Percentiles rank a stretch among this genome's conserved stretches.
Evolutionary conservation across 2,888 invertebrate genomes (phyloP).

Genomic region (Hipparchia semele): DNA sequence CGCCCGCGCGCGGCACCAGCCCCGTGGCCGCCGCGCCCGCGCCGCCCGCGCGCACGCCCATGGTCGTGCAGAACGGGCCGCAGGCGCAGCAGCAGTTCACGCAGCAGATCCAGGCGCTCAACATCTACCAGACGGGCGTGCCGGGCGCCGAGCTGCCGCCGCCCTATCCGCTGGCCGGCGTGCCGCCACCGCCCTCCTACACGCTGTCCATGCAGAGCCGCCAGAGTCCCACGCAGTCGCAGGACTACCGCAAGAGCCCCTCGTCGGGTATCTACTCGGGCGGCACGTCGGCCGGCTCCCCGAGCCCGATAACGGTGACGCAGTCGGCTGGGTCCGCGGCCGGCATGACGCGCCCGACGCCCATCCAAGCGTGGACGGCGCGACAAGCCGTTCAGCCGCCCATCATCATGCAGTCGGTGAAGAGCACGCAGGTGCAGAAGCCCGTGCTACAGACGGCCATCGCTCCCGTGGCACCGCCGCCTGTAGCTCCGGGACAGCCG

Average conservation of each 20-base stretch:
- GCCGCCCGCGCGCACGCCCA: conserved; percentile 86
- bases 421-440: conserved; percentile 97
- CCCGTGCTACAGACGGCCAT: conserved; percentile 97
- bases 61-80: conserved; percentile 92
- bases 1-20: conserved; percentile 87
- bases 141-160: conserved; percentile 86
- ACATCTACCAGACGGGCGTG: conserved; percentile 86
- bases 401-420: conserved; percentile 98
- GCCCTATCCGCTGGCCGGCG: conserved; percentile 85
- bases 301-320: conserved; percentile 90
- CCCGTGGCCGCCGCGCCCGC: conserved; percentile 86
- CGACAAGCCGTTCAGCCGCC: conserved; percentile 95
- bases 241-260: conserved; percentile 92
- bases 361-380: conserved; percentile 92
- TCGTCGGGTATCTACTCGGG: conserved; percentile 94
- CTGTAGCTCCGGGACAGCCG: conserved; percentile 79
- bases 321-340: conserved; percentile 84
- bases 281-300: conserved; percentile 91
- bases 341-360: conserved; percentile 90
- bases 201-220: conserved; percentile 93
- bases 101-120: conserved; percentile 94
- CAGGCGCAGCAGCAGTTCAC: conserved; percentile 93
- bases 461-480: conserved; percentile 91
- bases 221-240: conserved; percentile 92
- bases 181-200: conserved; percentile 92